Evolutionary conservation across 2,113 vertebrate species (phyloP), one percentile per base, ranked within the genome.

Genomic region (Erinaceus europaeus): DNA sequence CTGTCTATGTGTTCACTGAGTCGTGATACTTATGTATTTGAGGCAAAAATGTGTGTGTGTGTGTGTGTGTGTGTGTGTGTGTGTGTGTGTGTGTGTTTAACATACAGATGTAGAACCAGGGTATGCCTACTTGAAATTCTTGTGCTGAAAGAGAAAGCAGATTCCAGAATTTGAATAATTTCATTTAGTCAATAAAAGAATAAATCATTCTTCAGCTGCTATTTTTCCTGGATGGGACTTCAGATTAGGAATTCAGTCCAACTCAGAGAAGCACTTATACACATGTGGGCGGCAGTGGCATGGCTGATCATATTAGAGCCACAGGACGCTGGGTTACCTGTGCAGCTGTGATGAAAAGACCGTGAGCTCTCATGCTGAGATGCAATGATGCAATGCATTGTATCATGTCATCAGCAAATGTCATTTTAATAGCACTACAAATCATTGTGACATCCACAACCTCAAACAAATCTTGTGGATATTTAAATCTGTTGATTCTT

Each of bases 401-500:
- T 75, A 89, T 94, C 88, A 36, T 92, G 93, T 96, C 92, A 94
- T 92, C 93, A 74, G 88, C 92, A 88, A 95, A 93, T 95, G 85
- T 85, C 90, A 92, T 80, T 95, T 92, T 96, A 94, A 92, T 94
- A 91, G 89, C 78, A 61, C 92, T 83, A 94, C 89, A 95, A 95
- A 94, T 93, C 94, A 96, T 81, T 65, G 79, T 92, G 93, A 92
- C 91, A 95, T 75, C 89, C 87, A 91, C 81, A 89, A 89, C 82
- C 62, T 90, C 87, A 78, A 93, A 94, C 87, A 94, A 94, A 90
- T 92, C 93, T 94, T 94, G 73, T 15, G 32, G 84, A 92, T 93
- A 93, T 94, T 93, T 93, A 93, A 93, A 93, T 87, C 85, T 20
- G 2, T 44, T 65, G 75, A 93, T 89, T 89, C 61, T 67, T 86